Percentiles rank a stretch among this genome's conserved stretches.
Conservation (phyloP, 2,797 vertebrate genomes). For the Mastacembelus armatus region DNA sequence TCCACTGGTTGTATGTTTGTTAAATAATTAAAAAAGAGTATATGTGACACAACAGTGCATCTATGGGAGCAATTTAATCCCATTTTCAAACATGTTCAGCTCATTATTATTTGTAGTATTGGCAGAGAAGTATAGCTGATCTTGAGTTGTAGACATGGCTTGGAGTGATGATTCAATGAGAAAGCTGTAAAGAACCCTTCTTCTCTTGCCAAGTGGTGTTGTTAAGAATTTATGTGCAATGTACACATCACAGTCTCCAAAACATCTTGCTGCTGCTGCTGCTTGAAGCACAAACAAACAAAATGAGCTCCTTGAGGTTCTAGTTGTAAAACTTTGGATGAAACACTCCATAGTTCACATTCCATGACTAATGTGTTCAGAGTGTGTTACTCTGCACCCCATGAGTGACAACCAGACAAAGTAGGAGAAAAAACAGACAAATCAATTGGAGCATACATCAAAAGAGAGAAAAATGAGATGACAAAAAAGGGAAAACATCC, state of each 20-base stretch:
- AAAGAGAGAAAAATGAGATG: conserved; percentile 72
- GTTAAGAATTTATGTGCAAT: conserved; percentile 65
- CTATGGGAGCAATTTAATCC: not conserved
- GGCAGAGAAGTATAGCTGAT: conserved; percentile 17
- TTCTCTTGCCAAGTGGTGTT: conserved; percentile 40
- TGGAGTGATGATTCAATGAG: conserved; percentile 35
- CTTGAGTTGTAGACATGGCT: conserved; percentile 18
- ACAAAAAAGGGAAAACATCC: conserved; percentile 87
- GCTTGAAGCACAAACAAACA: conserved; percentile 60
- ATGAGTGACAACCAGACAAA: conserved; percentile 71
- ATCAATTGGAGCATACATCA: conserved; percentile 73
- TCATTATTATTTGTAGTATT: conserved; percentile 18
- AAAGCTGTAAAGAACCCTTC: conserved; percentile 24
- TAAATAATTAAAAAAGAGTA: not conserved
- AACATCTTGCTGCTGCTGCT: conserved; percentile 43
- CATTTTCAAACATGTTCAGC: conserved; percentile 1
- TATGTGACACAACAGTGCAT: not conserved
- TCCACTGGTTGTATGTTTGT: not conserved
- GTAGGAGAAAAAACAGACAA: conserved; percentile 58
- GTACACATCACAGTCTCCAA: conserved; percentile 46
- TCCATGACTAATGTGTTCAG: conserved; percentile 62
- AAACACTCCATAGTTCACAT: conserved; percentile 57
- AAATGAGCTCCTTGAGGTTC: conserved; percentile 60
- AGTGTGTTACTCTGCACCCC: conserved; percentile 34
- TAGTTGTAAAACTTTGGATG: conserved; percentile 58